Base-by-base conservation (phyloP, 2,113 vertebrate species). In the Phalacrocorax aristotelis region DNA sequence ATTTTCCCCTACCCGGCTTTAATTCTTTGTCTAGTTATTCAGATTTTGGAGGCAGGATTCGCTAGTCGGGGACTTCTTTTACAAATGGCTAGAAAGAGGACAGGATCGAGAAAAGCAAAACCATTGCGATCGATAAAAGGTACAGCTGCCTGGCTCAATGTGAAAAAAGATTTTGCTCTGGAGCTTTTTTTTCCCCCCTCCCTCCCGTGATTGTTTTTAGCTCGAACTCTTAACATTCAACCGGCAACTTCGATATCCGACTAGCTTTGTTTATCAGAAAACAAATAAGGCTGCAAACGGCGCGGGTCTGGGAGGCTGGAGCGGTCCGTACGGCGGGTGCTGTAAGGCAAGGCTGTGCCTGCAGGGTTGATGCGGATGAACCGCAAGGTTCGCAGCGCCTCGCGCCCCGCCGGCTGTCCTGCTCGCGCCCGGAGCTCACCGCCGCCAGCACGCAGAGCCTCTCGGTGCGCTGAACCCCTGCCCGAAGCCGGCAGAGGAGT, bases 21-120 rank as follows among this genome's bases (percentile, higher is more conserved):
- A 89, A 96, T 92, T 97, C 87, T 90, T 97, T 91, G 90, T 88
- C 97, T 90, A 34, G 49, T 69, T 76, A 68, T 49, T 88, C 64
- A 32, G 2, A 13, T 66, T 89, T 40, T 7, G 75, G 95, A 87
- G 92, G 72, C 81, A 62, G 68, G 52, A 69, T 72, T 87, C 46
- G 55, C 36, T 62, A 42, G 46, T 42, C 70, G 42, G 87, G 77
- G 80, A 64, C 74, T 80, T 65, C 6, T 75, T 87, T 95, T 71
- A 25, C 62, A 15, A 18, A 65, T 14, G n/a, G 6, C 71, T 78
- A 15, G 81, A 49, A 69, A 66, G 78, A 62, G 5, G 78, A 18
- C 66, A 38, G 82, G 64, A 65, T 71, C n/a, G 15, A 40, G 52
- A 21, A 75, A 65, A 89, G 88, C 54, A 71, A 61, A 57, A 65